Evolutionary conservation across 1,140 invertebrate genomes (phyloP).

Genomic region (Euschistus heros): DNA sequence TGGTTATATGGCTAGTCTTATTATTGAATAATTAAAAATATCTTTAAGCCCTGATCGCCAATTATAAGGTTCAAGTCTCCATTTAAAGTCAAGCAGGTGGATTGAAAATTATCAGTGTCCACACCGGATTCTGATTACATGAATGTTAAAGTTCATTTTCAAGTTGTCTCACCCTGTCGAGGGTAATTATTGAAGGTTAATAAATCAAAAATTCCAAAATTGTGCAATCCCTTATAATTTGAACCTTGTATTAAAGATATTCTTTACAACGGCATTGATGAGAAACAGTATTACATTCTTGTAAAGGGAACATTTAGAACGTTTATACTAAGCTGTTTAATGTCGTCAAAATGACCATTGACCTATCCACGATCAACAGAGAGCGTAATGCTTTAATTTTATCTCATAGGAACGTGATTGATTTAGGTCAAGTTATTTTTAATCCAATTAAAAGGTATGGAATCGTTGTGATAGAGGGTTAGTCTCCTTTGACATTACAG

Average conservation of each 20-base stretch:
- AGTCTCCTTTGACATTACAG: conserved; percentile 24
- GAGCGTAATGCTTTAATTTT: conserved; percentile 41
- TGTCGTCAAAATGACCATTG: conserved; percentile 37
- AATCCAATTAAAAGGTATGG: conserved; percentile 31
- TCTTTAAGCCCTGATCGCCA: conserved; percentile 7
- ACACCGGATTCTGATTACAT: no score
- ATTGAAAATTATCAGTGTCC: no score
- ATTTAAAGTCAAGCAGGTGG: not conserved
- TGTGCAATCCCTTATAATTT: not conserved
- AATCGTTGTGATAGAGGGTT: conserved; percentile 37
- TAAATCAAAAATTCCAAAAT: not conserved
- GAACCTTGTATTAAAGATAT: not conserved
- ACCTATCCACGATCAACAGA: conserved; percentile 33
- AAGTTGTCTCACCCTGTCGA: no score
- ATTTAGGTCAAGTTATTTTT: conserved; percentile 37
- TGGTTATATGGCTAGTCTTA: not conserved
- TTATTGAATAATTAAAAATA: not conserved
- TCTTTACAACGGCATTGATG: conserved; percentile 1
- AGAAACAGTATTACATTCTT: conserved; percentile 31
- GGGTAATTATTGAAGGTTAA: not conserved
- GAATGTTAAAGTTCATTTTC: no score
- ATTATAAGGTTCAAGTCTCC: conserved; percentile 4
- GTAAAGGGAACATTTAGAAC: conserved; percentile 47
- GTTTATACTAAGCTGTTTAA: conserved; percentile 46
- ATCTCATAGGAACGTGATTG: conserved; percentile 46